A percentile compares a stretch with the other conserved stretches of the same genome.
phyloP scores from a whole-genome alignment of 2,888 invertebrate genomes.

The Orchesella flavescens region DNA sequence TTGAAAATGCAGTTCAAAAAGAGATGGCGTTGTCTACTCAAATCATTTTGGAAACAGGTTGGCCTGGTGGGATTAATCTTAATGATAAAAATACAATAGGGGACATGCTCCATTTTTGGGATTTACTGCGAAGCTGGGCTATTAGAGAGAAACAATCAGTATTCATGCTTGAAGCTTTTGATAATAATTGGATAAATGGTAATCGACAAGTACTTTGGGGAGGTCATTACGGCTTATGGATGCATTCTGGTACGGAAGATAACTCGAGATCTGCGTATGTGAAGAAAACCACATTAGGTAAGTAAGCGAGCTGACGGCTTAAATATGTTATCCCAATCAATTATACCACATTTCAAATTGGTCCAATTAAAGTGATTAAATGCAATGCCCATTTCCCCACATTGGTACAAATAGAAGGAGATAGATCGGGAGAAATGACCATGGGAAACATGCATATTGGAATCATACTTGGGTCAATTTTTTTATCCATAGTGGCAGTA shows the following conservation, averaged over 20 bases:
- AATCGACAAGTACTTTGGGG: slow-evolving; percentile 9
- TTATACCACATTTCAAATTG: too few species aligned
- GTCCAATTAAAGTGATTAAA: too few species aligned
- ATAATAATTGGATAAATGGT: slow-evolving; percentile 52
- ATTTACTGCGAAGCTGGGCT: background rate
- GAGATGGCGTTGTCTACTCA: background rate
- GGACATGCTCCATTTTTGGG: slow-evolving; percentile 31
- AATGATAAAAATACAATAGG: background rate
- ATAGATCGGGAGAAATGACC: too few species aligned
- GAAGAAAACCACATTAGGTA: slow-evolving; percentile 29
- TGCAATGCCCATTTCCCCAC: too few species aligned
- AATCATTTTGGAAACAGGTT: slow-evolving; percentile 39
- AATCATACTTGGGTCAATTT: slow-evolving; percentile 20
- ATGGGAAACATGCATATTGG: slow-evolving; percentile 23
- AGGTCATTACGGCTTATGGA: slow-evolving; percentile 51
- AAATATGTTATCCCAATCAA: too few species aligned
- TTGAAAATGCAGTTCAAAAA: background rate
- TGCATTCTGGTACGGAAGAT: slow-evolving; percentile 27
- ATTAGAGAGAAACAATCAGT: background rate
- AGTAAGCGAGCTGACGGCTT: background rate
- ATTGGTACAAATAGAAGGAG: too few species aligned
- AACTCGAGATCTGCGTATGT: slow-evolving; percentile 26
- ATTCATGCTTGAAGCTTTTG: slow-evolving; percentile 56
- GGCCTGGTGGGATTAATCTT: slow-evolving; percentile 26
- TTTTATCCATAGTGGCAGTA: background rate